Conservation (phyloP, 1,140 invertebrate genomes). For the Amyelois transitella region DNA sequence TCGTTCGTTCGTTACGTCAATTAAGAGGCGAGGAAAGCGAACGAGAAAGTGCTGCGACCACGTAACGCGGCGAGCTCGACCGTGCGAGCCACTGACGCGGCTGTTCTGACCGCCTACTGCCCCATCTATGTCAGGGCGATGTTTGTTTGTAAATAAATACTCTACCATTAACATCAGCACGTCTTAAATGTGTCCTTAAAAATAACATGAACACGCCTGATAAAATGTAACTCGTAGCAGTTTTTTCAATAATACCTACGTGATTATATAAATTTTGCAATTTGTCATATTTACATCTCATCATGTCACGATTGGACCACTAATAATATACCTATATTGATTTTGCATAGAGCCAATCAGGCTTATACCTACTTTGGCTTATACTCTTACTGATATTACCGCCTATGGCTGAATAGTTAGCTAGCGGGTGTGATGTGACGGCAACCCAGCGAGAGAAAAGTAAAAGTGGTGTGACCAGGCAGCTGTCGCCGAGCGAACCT, state of each 20-base stretch:
- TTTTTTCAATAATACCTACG: too few species aligned
- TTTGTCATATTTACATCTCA: neutral
- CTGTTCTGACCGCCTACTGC: conserved; percentile 15
- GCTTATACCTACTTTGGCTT: too few species aligned
- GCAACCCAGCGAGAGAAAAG: conserved; percentile 44
- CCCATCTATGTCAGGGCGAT: conserved; percentile 56
- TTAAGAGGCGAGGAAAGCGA: conserved; percentile 65
- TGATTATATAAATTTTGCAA: neutral
- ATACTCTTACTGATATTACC: too few species aligned
- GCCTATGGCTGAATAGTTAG: neutral
- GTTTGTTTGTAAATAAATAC: conserved; percentile 64
- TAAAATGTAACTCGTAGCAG: neutral
- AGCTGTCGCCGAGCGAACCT: conserved; percentile 39
- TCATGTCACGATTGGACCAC: too few species aligned
- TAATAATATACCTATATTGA: too few species aligned
- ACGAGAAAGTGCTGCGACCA: conserved; percentile 59
- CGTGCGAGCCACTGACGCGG: conserved; percentile 30
- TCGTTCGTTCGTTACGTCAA: conserved; percentile 69
- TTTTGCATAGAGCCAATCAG: too few species aligned
- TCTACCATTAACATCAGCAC: conserved; percentile 9
- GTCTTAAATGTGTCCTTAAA: neutral
- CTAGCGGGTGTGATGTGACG: neutral
- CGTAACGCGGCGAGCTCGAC: conserved; percentile 44
- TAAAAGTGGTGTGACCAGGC: conserved; percentile 58
- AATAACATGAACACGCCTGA: neutral